Evolutionary conservation across 2,797 vertebrate species (phyloP).

Genomic region (Esox lucius): DNA sequence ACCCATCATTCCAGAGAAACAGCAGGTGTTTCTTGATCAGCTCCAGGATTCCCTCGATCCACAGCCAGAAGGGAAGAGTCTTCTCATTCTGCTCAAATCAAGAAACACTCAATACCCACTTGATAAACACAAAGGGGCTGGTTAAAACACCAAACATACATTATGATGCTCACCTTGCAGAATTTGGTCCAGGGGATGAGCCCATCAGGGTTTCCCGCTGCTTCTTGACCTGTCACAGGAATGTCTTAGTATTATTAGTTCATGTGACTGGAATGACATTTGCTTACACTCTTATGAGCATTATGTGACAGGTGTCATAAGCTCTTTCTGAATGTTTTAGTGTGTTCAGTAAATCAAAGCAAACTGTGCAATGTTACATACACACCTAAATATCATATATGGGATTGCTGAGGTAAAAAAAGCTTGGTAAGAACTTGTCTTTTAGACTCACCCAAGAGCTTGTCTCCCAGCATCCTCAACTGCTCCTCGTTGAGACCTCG

Average conservation of each 20-base stretch:
- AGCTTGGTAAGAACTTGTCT: neutral
- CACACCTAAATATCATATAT: neutral
- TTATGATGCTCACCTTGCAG: constrained; percentile 84
- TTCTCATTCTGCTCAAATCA: constrained; percentile 84
- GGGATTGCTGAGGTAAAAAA: neutral
- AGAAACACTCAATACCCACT: neutral
- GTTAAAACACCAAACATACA: neutral
- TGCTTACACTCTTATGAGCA: neutral
- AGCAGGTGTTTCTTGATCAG: constrained; percentile 94
- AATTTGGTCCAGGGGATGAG: constrained; percentile 92
- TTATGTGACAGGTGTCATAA: neutral
- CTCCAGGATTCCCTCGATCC: constrained; percentile 97
- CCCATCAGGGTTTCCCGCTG: constrained; percentile 77
- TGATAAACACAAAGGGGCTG: neutral
- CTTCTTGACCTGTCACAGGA: constrained; percentile 53
- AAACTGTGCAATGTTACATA: neutral
- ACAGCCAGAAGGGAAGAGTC: constrained; percentile 92
- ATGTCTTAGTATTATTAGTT: neutral
- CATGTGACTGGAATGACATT: neutral
- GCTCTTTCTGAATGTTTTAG: neutral
- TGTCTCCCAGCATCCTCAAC: constrained; percentile 92
- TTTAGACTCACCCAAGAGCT: constrained; percentile 83
- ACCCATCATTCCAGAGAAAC: constrained; percentile 95
- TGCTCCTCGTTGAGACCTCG: constrained; percentile 91
- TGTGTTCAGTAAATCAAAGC: neutral